Base-by-base conservation (phyloP, 2,888 invertebrate genomes). In the Morinoia aosen region DNA sequence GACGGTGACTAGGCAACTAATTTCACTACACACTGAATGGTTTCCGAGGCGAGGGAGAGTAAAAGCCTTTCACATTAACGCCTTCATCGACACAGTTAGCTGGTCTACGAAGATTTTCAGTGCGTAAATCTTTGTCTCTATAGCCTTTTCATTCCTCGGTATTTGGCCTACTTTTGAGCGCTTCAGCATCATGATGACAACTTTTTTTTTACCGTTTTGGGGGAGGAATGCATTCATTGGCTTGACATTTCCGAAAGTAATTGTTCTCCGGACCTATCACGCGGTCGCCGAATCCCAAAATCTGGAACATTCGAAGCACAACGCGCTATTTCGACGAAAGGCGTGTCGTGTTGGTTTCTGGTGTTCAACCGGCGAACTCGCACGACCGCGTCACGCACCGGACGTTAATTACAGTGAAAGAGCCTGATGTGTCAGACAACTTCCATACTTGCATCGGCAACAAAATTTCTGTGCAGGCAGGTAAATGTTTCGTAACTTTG, bases 211-310 rank as follows among this genome's bases (percentile, higher is more conserved):
- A 57, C 7, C 57, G 93, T 57, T 57, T 57, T 57, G 57, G 33
- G 25, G 58, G 48, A 93, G 48, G 48, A 93, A 93, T 93, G 93
- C 93, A 25, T 57, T 57, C 58, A 57, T 57, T 93, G 57, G 40
- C 93, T 57, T 93, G 93, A 93, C 93, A 93, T 93, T 93, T 93
- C 57, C 48, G 33, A 12, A 39, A 14, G 93, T 48, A 93, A 93
- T 93, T 39, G 93, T n/a, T 12, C 56, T 93, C 93, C 57, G 93
- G 93, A 93, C 93, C 93, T 93, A 93, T 93, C 93, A 93, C 93
- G 93, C 93, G 33, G 93, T 39, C 33, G 93, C 57, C 25, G 19
- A 40, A 48, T 90, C 48, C 90, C 25, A 90, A 33, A 90, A 48
- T 40, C 90, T 90, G 40, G 90, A 90, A 39, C 76, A 76, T 76